Evolutionary conservation across 2,888 invertebrate species (phyloP).

Genomic region (Meganola albula): DNA sequence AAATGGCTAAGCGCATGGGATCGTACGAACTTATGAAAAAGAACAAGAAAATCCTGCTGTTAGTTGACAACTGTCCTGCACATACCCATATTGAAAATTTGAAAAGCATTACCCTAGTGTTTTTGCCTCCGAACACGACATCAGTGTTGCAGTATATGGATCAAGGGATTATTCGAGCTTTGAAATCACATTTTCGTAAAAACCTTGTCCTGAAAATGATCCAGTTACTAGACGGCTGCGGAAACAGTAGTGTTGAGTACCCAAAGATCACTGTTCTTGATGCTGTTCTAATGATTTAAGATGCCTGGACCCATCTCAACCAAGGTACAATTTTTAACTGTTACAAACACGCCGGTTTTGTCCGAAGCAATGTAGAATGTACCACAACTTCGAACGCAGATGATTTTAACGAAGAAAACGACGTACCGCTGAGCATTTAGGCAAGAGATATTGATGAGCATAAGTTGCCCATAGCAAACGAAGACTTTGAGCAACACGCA

Average conservation of each 20-base stretch:
- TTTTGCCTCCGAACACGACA: constrained; percentile 11
- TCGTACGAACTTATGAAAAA: constrained; percentile 6
- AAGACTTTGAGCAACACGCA: constrained; percentile 21
- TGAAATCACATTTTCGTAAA: constrained; percentile 14
- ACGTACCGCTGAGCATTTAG: constrained; percentile 21
- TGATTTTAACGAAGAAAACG: constrained; percentile 20
- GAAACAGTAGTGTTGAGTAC: constrained; percentile 12
- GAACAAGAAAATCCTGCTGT: constrained; percentile 8
- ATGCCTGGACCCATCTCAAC: constrained; percentile 20
- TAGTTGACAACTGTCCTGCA: constrained; percentile 11
- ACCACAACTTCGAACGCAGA: constrained; percentile 14
- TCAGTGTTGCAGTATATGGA: constrained; percentile 15
- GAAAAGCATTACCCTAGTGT: constrained; percentile 4
- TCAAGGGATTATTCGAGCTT: constrained; percentile 14
- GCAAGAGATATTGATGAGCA: constrained; percentile 19
- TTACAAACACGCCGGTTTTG: constrained; percentile 22
- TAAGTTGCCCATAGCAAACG: constrained; percentile 17
- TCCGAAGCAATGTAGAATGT: constrained; percentile 14
- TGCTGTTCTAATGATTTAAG: constrained; percentile 24
- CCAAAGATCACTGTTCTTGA: constrained; percentile 20
- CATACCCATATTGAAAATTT: constrained; percentile 5
- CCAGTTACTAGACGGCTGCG: constrained; percentile 2
- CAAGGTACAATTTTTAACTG: constrained; percentile 16
- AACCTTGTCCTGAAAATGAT: constrained; percentile 7
- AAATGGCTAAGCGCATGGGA: constrained; percentile 8